phyloP scores from a whole-genome alignment of 2,888 invertebrate species.

The Archips crataeganus region DNA sequence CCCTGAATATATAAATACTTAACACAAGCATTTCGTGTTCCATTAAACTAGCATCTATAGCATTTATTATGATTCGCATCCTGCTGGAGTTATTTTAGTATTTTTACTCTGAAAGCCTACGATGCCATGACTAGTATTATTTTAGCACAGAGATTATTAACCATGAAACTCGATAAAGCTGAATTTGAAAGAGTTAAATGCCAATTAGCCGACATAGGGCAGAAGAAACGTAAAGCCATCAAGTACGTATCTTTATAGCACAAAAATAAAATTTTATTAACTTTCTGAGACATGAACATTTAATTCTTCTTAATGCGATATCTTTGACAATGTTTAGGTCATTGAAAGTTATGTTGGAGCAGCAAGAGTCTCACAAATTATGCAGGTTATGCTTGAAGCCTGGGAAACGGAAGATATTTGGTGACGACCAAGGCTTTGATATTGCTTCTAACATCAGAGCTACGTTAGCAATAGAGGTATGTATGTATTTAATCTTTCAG shows the following conservation, averaged over 20 bases:
- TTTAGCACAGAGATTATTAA: conserved; percentile 51
- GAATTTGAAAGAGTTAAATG: conserved; percentile 53
- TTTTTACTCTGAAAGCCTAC: background rate
- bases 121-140: conserved; percentile 49
- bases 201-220: conserved; percentile 47
- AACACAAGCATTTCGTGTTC: background rate
- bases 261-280: too few species aligned
- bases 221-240: conserved; percentile 44
- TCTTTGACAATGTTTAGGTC: conserved; percentile 40
- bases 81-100: background rate
- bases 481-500: conserved; percentile 42
- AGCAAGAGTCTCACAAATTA: conserved; percentile 41
- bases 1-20: background rate
- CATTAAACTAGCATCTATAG: background rate
- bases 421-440: conserved; percentile 45
- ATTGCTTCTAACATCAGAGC: conserved; percentile 46
- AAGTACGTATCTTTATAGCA: conserved; percentile 29
- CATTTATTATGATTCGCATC: background rate
- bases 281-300: too few species aligned
- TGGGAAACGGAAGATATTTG: conserved; percentile 50
- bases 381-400: conserved; percentile 56
- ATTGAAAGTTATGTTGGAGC: conserved; percentile 43
- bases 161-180: conserved; percentile 50
- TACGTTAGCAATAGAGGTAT: conserved; percentile 55
- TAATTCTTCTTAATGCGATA: too few species aligned